These are phyloP conservation scores for Megalurothrips usitatus DNA, from an alignment of 2,888 invertebrate species.

Conservation along the genomic window DNA sequence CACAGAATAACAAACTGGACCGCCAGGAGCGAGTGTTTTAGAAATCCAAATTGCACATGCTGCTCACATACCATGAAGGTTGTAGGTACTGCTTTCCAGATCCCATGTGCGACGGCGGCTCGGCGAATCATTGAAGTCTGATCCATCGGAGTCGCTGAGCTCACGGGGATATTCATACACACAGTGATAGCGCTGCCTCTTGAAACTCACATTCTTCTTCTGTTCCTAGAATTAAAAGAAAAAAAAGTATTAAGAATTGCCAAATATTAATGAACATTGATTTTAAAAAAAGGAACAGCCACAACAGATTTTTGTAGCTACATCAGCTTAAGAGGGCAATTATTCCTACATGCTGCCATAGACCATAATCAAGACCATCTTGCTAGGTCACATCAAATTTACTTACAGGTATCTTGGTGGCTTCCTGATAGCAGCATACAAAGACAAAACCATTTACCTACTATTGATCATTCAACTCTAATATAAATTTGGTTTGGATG, in stretches of 20 bases:
- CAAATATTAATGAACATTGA: neutral
- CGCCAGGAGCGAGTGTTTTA: slow-evolving; percentile 29
- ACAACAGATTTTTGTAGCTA: too few relatives aligned
- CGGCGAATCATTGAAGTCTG: slow-evolving; percentile 37
- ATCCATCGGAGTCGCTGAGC: slow-evolving; percentile 48
- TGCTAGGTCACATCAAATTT: neutral
- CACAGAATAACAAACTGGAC: slow-evolving; percentile 14
- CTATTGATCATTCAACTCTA: neutral
- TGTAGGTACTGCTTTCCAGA: neutral
- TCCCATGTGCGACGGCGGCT: slow-evolving; percentile 33
- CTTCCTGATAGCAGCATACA: slow-evolving; percentile 44
- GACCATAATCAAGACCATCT: slow-evolving; percentile 29
- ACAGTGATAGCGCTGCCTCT: slow-evolving; percentile 76
- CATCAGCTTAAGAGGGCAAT: too few relatives aligned
- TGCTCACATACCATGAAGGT: slow-evolving; percentile 13
- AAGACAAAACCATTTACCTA: slow-evolving; percentile 18
- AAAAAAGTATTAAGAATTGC: neutral
- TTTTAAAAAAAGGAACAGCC: too few relatives aligned
- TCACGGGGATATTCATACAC: slow-evolving; percentile 81
- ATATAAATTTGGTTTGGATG: slow-evolving; percentile 30
- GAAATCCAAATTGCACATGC: neutral
- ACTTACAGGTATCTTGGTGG: slow-evolving; percentile 1
- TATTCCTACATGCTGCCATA: neutral
- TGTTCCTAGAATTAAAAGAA: slow-evolving; percentile 45
- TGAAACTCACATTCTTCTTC: slow-evolving; percentile 73